Base-by-base conservation (phyloP, 2,113 vertebrate species). In the Pygoscelis antarcticus region DNA sequence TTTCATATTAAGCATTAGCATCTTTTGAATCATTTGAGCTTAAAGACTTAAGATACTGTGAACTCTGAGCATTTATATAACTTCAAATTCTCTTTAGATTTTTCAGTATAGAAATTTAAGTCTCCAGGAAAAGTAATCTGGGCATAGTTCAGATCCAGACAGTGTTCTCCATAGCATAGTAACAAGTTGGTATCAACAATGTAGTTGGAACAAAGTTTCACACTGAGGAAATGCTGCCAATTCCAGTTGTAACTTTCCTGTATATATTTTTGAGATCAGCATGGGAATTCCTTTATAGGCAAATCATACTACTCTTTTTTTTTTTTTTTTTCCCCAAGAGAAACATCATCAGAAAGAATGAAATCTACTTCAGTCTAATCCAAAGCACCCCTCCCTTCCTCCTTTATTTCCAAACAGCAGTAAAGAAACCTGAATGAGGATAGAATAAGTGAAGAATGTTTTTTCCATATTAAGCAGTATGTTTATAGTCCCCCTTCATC, bases 71-170 rank as follows among this genome's bases (percentile, higher is more conserved):
- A 25, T 76, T 83, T 81, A 16, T 9, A 3, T 86, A 91, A n/a
- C 15, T 34, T 66, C 3, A 44, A 8, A 16, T 49, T 46, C 12
- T 42, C 36, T 71, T 64, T 11, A 19, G 8, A 7, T 25, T 61
- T 27, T 83, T 57, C 36, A 21, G 0, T 55, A 23, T 0, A 32
- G 34, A 40, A 18, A 34, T 44, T 4, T 10, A 11, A 25, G 34
- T 42, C 15, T 54, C 18, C 25, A 12, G 29, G 30, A 77, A n/a
- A 68, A 16, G 27, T 26, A 11, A 26, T 22, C 55, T 54, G 20
- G 4, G 3, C 5, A 2, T 26, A 34, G 30, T 30, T 71, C 47
- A 46, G 16, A 40, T 55, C 29, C 29, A 21, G n/a, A 14, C 34
- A 12, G 1, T 15, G n/a, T 34, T 75, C 11, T 20, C 46, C 6